phyloP scores from a whole-genome alignment of 1,140 invertebrate species.

The Listronotus bonariensis region DNA sequence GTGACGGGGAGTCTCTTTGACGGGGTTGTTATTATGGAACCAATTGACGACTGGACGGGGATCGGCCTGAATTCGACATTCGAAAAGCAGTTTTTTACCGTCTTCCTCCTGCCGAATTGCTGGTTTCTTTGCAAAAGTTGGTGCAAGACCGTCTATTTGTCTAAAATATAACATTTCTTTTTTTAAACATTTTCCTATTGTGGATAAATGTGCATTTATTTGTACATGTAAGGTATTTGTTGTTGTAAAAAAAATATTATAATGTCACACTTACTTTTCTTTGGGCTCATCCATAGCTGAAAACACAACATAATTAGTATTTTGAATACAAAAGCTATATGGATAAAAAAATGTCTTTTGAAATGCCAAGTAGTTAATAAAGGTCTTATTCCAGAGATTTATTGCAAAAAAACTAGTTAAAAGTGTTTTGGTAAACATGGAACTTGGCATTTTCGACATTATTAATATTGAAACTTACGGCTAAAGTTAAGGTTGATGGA shows the following conservation, averaged over 20 bases:
- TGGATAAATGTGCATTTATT: too few relatives aligned
- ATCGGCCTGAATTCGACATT: slow-evolving; percentile 93
- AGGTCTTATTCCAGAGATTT: too few relatives aligned
- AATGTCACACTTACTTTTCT: slow-evolving; percentile 72
- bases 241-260: too few relatives aligned
- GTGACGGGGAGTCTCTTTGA: slow-evolving; percentile 78
- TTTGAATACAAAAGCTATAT: neutral
- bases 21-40: slow-evolving; percentile 84
- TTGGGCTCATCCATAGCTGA: slow-evolving; percentile 81
- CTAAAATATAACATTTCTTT: slow-evolving; percentile 59
- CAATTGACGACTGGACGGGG: slow-evolving; percentile 88
- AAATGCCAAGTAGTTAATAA: too few relatives aligned
- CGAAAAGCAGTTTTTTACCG: slow-evolving; percentile 92
- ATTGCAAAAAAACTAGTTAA: too few relatives aligned
- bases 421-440: neutral
- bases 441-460: neutral
- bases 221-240: too few relatives aligned
- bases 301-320: slow-evolving; percentile 53
- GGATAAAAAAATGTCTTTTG: too few relatives aligned
- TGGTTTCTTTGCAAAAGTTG: slow-evolving; percentile 96
- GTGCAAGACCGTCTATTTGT: slow-evolving; percentile 96
- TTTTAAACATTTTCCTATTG: neutral
- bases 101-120: slow-evolving; percentile 96
- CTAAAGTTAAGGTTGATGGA: slow-evolving; percentile 99
- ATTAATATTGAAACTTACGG: slow-evolving; percentile 72